These are phyloP conservation scores for Acanthopagrus latus DNA, from an alignment of 2,797 vertebrate species.

Conservation along the genomic window DNA sequence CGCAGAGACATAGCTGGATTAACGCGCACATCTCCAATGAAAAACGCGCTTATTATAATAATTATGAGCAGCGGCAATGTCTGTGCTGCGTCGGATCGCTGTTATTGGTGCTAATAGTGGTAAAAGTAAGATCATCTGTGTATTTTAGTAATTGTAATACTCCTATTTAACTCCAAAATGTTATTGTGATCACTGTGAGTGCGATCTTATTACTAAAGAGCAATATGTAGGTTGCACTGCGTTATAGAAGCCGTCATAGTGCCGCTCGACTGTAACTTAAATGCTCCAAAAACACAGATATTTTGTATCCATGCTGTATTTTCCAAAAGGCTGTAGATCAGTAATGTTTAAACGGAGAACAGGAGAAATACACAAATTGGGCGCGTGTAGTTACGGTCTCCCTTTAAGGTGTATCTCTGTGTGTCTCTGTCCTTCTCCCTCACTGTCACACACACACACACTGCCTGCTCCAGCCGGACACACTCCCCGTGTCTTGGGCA, in stretches of 20 bases:
- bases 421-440: background rate
- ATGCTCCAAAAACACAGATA: background rate
- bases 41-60: background rate
- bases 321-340: background rate
- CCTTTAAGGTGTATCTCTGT: background rate
- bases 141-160: background rate
- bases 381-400: background rate
- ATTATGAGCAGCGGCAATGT: background rate
- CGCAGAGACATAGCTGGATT: background rate
- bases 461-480: background rate
- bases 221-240: background rate
- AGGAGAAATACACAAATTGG: background rate
- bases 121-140: background rate
- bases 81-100: background rate
- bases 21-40: conserved; percentile 3
- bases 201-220: too few relatives aligned
- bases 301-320: too few relatives aligned
- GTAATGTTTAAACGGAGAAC: background rate
- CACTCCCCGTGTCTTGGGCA: background rate
- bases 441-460: background rate
- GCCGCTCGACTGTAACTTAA: too few relatives aligned
- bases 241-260: background rate
- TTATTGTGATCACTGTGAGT: background rate
- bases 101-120: too few relatives aligned
- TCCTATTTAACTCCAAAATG: background rate